A percentile compares a stretch with the other conserved stretches of the same genome.
phyloP scores from a whole-genome alignment of 2,888 invertebrate genomes.

The Eupeodes luniger region DNA sequence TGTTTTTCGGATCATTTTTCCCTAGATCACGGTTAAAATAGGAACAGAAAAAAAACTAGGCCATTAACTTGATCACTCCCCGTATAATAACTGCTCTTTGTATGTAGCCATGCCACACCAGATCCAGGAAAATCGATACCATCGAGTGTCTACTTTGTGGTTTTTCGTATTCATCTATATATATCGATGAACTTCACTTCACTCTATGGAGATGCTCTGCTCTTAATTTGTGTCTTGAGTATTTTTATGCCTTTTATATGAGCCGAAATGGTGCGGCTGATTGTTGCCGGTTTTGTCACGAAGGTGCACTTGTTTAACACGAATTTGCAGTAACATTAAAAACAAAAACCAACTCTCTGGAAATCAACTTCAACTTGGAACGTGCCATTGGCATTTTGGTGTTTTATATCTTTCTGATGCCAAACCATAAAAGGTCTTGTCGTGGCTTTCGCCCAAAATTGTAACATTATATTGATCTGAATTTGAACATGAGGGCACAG shows the following conservation, averaged over 20 bases:
- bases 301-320: constrained; percentile 75
- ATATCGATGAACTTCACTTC: constrained; percentile 36
- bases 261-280: constrained; percentile 21
- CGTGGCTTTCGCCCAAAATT: constrained; percentile 66
- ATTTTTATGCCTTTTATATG: constrained; percentile 42
- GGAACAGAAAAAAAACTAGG: constrained; percentile 53
- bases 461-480: constrained; percentile 31
- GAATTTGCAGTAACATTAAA: constrained; percentile 54
- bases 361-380: constrained; percentile 43
- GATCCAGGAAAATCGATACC: constrained; percentile 35
- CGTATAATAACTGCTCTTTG: constrained; percentile 57
- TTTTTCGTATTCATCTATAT: background rate
- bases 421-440: constrained; percentile 64
- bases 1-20: constrained; percentile 33
- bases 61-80: constrained; percentile 71
- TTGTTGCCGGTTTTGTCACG: constrained; percentile 69
- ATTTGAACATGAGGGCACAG: constrained; percentile 24
- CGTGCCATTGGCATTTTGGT: constrained; percentile 67
- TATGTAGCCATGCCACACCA: constrained; percentile 49
- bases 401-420: constrained; percentile 3
- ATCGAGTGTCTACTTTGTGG: constrained; percentile 43
- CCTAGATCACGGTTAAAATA: constrained; percentile 51
- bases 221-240: constrained; percentile 73
- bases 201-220: constrained; percentile 65
- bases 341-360: background rate